Conservation (phyloP, 1,140 invertebrate species). For the Heliconius hermathena region DNA sequence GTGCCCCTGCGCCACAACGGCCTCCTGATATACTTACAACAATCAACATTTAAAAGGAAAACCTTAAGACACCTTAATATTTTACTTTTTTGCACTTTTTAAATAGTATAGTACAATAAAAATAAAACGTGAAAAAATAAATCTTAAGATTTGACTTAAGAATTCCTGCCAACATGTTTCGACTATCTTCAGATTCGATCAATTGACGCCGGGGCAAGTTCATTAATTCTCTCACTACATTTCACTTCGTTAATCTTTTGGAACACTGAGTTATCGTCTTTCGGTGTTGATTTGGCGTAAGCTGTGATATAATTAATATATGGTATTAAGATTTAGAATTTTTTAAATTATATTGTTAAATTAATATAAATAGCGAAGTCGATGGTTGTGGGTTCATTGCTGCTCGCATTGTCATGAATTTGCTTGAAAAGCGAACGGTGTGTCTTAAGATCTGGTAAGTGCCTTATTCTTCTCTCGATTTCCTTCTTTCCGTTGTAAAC, state of each 20-base stretch:
- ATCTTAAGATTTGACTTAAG: neutral
- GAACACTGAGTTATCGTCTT: conserved; percentile 60
- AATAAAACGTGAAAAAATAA: neutral
- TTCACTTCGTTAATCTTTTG: conserved; percentile 70
- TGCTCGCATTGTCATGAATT: neutral
- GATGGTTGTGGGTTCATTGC: neutral
- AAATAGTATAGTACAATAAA: neutral
- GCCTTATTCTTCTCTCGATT: no score
- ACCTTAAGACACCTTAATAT: no score
- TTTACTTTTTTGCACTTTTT: no score
- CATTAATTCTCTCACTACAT: conserved; percentile 70
- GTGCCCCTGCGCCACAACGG: no score
- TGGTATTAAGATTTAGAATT: neutral
- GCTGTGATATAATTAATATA: conserved; percentile 1
- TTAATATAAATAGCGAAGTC: no score
- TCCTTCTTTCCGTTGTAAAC: no score
- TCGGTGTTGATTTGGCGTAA: conserved; percentile 40
- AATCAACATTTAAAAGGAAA: no score
- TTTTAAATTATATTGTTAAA: neutral
- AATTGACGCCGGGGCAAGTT: conserved; percentile 38
- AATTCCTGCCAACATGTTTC: conserved; percentile 9
- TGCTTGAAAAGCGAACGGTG: no score
- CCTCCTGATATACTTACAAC: no score
- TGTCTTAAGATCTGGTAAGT: no score
- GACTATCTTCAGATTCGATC: conserved; percentile 31